Conservation (phyloP, 2,113 vertebrate species). For the Pycnonotus jocosus region DNA sequence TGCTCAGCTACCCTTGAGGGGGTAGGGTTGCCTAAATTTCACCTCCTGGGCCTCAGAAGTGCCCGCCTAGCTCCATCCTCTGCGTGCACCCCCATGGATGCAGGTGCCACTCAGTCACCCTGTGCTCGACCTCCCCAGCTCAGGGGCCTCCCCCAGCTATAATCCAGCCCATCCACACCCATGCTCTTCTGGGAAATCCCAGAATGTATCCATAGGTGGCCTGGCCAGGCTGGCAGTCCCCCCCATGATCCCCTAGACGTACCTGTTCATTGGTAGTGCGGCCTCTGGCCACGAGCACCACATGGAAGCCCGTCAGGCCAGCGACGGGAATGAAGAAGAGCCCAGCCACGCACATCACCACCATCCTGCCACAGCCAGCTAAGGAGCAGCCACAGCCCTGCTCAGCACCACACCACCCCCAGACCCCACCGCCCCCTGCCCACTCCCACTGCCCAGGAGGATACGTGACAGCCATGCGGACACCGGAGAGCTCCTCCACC, state of each 20-base stretch:
- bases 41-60: background rate
- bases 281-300: conserved; percentile 92
- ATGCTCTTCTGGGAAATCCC: rapidly evolving
- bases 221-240: background rate
- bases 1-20: rapidly evolving
- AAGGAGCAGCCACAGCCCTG: conserved; percentile 39
- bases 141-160: background rate
- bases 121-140: background rate
- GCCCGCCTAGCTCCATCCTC: rapidly evolving
- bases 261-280: conserved; percentile 98
- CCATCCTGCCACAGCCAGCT: conserved; percentile 78
- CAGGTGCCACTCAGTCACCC: too few species aligned
- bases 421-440: rapidly evolving
- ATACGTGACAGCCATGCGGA: conserved; percentile 93
- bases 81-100: background rate
- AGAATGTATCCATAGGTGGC: rapidly evolving
- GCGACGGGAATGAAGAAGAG: conserved; percentile 95
- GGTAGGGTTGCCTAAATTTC: too few species aligned
- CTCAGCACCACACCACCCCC: rapidly evolving
- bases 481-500: conserved; percentile 83
- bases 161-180: rapidly evolving
- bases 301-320: conserved; percentile 93
- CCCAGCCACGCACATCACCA: conserved; percentile 95
- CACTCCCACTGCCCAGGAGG: conserved; percentile 27
- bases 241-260: rapidly evolving